Evolutionary conservation across 2,888 invertebrate genomes (phyloP), one percentile per base, ranked within the genome.

Genomic region (Tridacna gigas): DNA sequence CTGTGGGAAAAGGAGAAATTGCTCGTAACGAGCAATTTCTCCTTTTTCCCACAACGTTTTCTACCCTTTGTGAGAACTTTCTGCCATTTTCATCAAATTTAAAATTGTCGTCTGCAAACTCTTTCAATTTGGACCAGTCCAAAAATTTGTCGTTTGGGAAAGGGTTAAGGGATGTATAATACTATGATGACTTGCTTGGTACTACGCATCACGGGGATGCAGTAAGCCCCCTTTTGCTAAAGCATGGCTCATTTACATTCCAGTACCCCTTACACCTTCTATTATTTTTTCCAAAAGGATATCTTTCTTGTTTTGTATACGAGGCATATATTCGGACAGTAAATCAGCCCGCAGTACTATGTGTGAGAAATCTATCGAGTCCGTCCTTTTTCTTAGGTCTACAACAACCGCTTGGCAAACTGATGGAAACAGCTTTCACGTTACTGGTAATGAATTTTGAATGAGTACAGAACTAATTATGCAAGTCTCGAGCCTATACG

Each of bases 381-480:
- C 78, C 51, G 65, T 69, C 45, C 51, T 75, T 63, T 56, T 75
- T 56, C 79, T 65, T 48, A 71, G 69, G 79, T 74, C 71, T 71
- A 25, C 71, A 37, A 51, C 71, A 71, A 71, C 22, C 71, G 71
- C 47, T 74, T 76, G 60, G 63, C 69, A 83, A 86, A 77, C 86
- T 78, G 86, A 65, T 74, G 79, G 79, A 84, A 85, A 88, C 86
- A 88, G 78, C 80, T 82, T 80, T 82, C 88, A 82, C 84, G 87
- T 78, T 82, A 80, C 74, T 60, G 47, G 78, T 88, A 86, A 86
- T 89, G 89, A 89, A 89, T 90, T 89, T 88, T 89, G 88, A 84
- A 89, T 89, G 89, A 89, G 90, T 86, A 79, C 86, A 81, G 45
- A 86, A 78, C 88, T 90, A 88, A 90, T 90, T 89, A 90, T 90